These are phyloP conservation scores for Acropternis orthonyx DNA, from an alignment of 2,797 vertebrate species.

Conservation along the genomic window DNA sequence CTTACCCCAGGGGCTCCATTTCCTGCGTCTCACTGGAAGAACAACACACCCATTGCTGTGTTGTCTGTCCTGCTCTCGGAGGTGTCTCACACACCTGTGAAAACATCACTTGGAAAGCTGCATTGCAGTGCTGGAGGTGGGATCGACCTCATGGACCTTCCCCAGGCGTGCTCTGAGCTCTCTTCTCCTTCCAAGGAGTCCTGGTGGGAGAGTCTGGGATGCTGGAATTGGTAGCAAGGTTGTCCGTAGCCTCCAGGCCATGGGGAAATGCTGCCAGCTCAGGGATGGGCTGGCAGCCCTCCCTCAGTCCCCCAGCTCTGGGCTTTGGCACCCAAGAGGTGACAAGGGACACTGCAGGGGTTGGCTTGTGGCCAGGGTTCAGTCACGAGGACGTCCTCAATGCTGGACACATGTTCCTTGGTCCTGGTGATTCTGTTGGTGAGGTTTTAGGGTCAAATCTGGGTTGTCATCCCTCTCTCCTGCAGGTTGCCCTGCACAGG, in stretches of 20 bases:
- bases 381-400: background rate
- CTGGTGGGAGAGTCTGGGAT: background rate
- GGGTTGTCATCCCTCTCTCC: background rate
- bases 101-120: background rate
- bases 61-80: background rate
- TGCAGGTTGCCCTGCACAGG: fast-evolving
- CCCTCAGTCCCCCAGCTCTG: background rate
- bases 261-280: fast-evolving
- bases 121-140: background rate
- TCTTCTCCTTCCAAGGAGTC: background rate
- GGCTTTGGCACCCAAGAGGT: fast-evolving
- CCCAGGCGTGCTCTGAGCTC: background rate
- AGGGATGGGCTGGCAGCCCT: background rate
- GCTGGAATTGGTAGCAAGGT: background rate
- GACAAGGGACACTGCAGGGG: background rate
- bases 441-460: background rate
- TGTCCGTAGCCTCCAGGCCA: background rate
- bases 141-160: background rate
- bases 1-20: background rate
- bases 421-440: fast-evolving
- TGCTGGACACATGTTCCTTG: background rate
- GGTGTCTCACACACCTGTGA: background rate
- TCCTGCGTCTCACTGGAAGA: background rate
- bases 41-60: background rate
- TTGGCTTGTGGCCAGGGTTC: background rate